Percentiles rank a stretch among this genome's conserved stretches.
Conservation (phyloP, 2,888 invertebrate species). For the Drosophila neotestacea region DNA sequence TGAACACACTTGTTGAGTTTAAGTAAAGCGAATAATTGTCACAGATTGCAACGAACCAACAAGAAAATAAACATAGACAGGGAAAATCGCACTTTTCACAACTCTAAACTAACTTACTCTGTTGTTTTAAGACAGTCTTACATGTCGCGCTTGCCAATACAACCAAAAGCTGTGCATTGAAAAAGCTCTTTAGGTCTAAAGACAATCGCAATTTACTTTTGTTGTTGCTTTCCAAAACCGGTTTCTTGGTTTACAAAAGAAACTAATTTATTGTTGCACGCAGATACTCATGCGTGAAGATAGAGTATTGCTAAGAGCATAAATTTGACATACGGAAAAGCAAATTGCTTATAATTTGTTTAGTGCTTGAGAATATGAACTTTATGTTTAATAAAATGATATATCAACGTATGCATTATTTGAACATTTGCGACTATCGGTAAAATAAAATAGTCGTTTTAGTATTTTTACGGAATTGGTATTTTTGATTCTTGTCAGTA, state of each 20-base stretch:
- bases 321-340: too few relatives aligned
- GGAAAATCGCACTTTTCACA: conserved; percentile 38
- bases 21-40: background rate
- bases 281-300: background rate
- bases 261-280: conserved; percentile 15
- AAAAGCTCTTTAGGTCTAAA: conserved; percentile 51
- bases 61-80: background rate
- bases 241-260: conserved; percentile 47
- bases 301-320: conserved; percentile 3
- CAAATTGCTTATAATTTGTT: background rate
- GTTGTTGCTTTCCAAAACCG: conserved; percentile 41
- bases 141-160: conserved; percentile 24
- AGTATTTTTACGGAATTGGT: background rate
- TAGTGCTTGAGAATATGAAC: background rate
- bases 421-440: too few relatives aligned
- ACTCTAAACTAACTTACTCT: conserved; percentile 44
- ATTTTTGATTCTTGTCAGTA: background rate
- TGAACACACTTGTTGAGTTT: conserved; percentile 10
- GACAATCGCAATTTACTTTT: conserved; percentile 24
- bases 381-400: background rate
- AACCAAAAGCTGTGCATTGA: conserved; percentile 32
- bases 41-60: conserved; percentile 5
- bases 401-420: background rate
- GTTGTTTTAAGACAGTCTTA: conserved; percentile 28
- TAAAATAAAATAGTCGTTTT: background rate